Evolutionary conservation across 2,797 vertebrate species (phyloP).

Genomic region (Phalloptychus januarius): DNA sequence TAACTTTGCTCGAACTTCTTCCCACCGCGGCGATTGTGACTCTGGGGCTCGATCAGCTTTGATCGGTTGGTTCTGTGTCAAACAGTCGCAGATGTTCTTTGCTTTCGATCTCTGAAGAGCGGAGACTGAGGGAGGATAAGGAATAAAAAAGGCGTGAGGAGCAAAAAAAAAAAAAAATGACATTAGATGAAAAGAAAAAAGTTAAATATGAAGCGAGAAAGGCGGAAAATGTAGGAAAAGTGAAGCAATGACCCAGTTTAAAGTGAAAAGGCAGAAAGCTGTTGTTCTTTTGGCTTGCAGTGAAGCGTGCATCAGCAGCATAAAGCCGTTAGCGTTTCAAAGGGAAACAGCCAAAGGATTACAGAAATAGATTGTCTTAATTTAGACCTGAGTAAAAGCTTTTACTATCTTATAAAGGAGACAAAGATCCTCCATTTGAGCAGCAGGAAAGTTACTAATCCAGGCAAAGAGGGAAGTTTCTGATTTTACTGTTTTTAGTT

Average conservation of each 20-base stretch:
- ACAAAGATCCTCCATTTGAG: slow-evolving; percentile 24
- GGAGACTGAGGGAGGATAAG: neutral
- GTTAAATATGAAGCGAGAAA: slow-evolving; percentile 17
- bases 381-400: slow-evolving; percentile 48
- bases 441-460: slow-evolving; percentile 2
- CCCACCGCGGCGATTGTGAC: slow-evolving; percentile 34
- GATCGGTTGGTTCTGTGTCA: slow-evolving; percentile 46
- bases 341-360: slow-evolving; percentile 41
- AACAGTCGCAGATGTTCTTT: slow-evolving; percentile 45
- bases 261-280: slow-evolving; percentile 42
- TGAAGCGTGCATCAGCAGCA: slow-evolving; percentile 34
- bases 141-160: neutral
- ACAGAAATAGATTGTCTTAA: slow-evolving; percentile 59
- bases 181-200: slow-evolving; percentile 6
- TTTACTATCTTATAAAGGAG: slow-evolving; percentile 62
- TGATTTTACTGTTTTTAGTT: slow-evolving; percentile 2
- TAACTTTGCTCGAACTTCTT: slow-evolving; percentile 65
- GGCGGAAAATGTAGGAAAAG: slow-evolving; percentile 32
- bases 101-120: slow-evolving; percentile 52
- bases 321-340: slow-evolving; percentile 57
- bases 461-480: slow-evolving; percentile 22
- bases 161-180: slow-evolving; percentile 18
- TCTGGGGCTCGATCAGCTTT: slow-evolving; percentile 33
- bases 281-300: slow-evolving; percentile 39
- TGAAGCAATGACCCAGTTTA: slow-evolving; percentile 66